Evolutionary conservation across 2,797 vertebrate species (phyloP).

Genomic region (Apodemus agrarius): DNA sequence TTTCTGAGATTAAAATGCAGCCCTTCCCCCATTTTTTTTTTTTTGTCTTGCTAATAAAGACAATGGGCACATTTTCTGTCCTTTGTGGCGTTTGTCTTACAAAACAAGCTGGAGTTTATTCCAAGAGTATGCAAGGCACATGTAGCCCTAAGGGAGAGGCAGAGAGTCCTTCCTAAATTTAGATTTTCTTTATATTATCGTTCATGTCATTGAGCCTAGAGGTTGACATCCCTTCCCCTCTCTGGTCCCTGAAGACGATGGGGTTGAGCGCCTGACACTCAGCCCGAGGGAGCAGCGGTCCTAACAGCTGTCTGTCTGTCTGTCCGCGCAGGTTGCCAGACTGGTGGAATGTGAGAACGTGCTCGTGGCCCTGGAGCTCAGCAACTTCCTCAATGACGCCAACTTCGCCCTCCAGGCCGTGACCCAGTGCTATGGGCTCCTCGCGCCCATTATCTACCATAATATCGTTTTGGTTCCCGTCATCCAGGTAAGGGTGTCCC

Average conservation of each 20-base stretch:
- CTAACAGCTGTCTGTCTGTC: conserved; percentile 61
- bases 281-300: conserved; percentile 61
- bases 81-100: not conserved
- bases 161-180: conserved; percentile 42
- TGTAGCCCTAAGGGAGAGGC: not conserved
- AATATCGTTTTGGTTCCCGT: conserved; percentile 90
- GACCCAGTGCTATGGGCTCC: conserved; percentile 93
- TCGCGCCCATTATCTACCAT: conserved; percentile 95
- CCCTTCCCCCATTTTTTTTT: not conserved
- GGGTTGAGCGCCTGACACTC: not conserved
- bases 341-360: conserved; percentile 93
- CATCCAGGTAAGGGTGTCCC: conserved; percentile 89
- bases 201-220: conserved; percentile 18
- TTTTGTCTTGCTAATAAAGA: conserved; percentile 4
- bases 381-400: conserved; percentile 91
- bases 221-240: not conserved
- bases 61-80: not conserved
- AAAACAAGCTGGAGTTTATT: conserved; percentile 17
- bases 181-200: not conserved
- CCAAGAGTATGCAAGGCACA: not conserved
- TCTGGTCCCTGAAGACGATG: conserved; percentile 30
- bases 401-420: conserved; percentile 91
- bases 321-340: conserved; percentile 89
- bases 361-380: conserved; percentile 93
- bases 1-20: conserved; percentile 31